Evolutionary conservation across 2,797 vertebrate genomes (phyloP).

Genomic region (Limosa lapponica): DNA sequence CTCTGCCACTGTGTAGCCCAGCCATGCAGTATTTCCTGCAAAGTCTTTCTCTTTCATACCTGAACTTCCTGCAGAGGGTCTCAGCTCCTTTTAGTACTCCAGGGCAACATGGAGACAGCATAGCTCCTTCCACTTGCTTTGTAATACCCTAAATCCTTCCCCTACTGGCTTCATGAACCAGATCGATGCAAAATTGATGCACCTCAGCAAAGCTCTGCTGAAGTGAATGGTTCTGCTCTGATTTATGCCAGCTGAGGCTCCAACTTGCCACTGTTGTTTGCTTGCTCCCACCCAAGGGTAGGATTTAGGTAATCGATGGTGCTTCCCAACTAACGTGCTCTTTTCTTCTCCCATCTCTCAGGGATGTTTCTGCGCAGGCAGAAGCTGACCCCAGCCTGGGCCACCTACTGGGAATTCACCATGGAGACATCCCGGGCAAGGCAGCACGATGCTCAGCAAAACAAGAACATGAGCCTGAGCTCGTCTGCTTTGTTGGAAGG

Average conservation of each 20-base stretch:
- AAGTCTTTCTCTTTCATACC: background rate
- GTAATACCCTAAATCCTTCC: background rate
- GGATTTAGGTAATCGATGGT: background rate
- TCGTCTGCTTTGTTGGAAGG: background rate
- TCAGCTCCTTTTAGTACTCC: background rate
- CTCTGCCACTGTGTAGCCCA: background rate
- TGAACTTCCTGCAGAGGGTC: background rate
- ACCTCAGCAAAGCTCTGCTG: background rate
- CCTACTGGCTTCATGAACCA: background rate
- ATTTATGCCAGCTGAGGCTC: background rate
- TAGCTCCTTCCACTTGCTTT: background rate
- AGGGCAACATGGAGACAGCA: background rate
- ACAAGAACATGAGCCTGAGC: background rate
- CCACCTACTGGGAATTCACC: constrained; percentile 17
- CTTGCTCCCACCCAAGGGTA: background rate
- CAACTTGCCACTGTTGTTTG: background rate
- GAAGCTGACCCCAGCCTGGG: background rate
- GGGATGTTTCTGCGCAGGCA: fast-evolving
- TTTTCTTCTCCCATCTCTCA: background rate
- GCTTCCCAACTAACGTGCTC: background rate
- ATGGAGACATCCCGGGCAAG: background rate
- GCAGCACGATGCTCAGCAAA: background rate
- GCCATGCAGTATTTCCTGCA: background rate
- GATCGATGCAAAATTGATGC: background rate
- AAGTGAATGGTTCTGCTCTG: background rate